A percentile compares a stretch with the other conserved stretches of the same genome.
Conservation (phyloP, 2,113 vertebrate genomes). For the Abramis brama region DNA sequence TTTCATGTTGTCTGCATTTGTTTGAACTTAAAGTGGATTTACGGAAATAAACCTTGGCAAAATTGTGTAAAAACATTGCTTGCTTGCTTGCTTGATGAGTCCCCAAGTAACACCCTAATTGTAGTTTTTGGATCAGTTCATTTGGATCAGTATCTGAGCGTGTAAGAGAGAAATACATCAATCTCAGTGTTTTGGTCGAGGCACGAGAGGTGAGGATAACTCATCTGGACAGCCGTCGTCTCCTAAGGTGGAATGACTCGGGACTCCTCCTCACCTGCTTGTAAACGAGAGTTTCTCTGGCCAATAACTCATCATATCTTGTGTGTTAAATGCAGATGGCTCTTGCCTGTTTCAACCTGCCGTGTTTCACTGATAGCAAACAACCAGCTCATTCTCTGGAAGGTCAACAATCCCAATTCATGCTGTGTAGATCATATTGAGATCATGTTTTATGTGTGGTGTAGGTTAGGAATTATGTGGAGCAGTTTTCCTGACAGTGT, state of each 20-base stretch:
- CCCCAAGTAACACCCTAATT: neutral
- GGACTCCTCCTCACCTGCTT: constrained; percentile 44
- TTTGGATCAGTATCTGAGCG: constrained; percentile 6
- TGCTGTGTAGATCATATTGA: neutral
- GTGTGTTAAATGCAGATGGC: constrained; percentile 49
- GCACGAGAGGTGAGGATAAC: constrained; percentile 33
- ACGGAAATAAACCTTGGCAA: neutral
- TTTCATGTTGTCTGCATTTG: neutral
- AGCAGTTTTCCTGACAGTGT: constrained; percentile 10
- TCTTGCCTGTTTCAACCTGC: constrained; percentile 67
- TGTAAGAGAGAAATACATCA: constrained; percentile 36
- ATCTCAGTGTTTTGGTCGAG: neutral
- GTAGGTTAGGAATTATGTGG: neutral
- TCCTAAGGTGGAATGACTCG: constrained; percentile 42
- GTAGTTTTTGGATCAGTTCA: constrained; percentile 4
- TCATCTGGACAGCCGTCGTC: constrained; percentile 32
- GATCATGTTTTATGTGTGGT: constrained; percentile 13
- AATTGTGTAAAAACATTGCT: neutral
- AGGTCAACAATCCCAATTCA: constrained; percentile 19
- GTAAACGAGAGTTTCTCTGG: constrained; percentile 32
- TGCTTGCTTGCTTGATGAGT: neutral
- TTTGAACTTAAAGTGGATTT: neutral
- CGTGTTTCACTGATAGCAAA: constrained; percentile 41
- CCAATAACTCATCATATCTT: constrained; percentile 50
- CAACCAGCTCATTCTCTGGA: neutral